Evolutionary conservation across 1,140 invertebrate genomes (phyloP), one percentile per base, ranked within the genome.

Genomic region (Dinoponera quadriceps): DNA sequence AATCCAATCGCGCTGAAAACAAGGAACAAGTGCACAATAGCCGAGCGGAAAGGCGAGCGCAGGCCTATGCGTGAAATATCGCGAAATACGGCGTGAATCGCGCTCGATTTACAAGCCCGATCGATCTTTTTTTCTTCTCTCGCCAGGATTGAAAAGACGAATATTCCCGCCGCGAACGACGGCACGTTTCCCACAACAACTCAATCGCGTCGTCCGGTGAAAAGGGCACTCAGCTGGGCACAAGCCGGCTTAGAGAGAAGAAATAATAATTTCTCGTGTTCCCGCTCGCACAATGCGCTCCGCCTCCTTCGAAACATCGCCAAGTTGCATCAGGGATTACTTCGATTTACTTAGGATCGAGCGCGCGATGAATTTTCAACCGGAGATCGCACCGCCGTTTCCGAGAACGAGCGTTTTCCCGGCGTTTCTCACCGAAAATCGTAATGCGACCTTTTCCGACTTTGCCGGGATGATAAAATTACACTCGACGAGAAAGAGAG

Each of bases 401-500:
- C n/a, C n/a, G n/a, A 62, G 48, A 55, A n/a, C 54, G 18, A 55
- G 20, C 54, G 62, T 49, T 49, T 49, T 9, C 29, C 20, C 14
- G 29, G 25, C 38, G 55, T 44, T 78, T 69, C 22, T 27, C 22
- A 2, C 2, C 7, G 2, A 3, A 27, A 55, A 27, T 38, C n/a
- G 63, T 44, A 57, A 68, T 27, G 49, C 54, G 25, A 44, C 20
- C 33, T 25, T 68, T 78, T 57, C 27, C 51, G 33, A 20, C n/a
- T n/a, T n/a, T n/a, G 27, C 38, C 11, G 44, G 54, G 27, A 57
- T 22, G 54, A 71, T 71, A 44, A 57, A 33, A 55, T 78, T 78
- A 25, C 51, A 18, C 69, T 69, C 3, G 14, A 68, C 25, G 49
- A 71, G 51, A 80, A n/a, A n/a, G n/a, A n/a, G n/a, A n/a, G n/a